Evolutionary conservation across 1,140 invertebrate species (phyloP).

Genomic region (Pseudomyrmex flavicornis): DNA sequence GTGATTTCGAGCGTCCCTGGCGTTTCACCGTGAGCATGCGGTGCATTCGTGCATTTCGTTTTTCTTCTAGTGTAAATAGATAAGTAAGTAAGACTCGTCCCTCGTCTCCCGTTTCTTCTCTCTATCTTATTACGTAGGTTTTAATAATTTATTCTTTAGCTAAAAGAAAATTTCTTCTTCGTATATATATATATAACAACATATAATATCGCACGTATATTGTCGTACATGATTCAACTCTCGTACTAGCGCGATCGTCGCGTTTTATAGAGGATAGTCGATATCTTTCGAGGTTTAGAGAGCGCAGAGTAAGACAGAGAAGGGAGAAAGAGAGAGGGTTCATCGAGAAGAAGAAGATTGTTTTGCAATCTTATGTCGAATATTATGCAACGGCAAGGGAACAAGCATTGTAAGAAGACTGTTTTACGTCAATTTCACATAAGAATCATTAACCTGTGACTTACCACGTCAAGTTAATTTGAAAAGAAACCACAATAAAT

Average conservation of each 20-base stretch:
- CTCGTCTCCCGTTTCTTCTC: slow-evolving; percentile 16
- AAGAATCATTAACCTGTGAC: slow-evolving; percentile 80
- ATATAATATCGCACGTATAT: slow-evolving; percentile 37
- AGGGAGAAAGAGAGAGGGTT: background rate
- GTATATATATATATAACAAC: slow-evolving; percentile 30
- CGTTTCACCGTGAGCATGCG: background rate
- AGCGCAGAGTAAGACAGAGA: slow-evolving; percentile 6
- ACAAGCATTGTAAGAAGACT: slow-evolving; percentile 84
- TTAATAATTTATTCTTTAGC: slow-evolving; percentile 84
- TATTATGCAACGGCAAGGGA: slow-evolving; percentile 77
- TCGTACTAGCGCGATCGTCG: slow-evolving; percentile 48
- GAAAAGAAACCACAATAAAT: slow-evolving; percentile 45
- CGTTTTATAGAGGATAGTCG: slow-evolving; percentile 31
- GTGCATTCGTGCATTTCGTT: slow-evolving; percentile 56
- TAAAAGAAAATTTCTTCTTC: slow-evolving; percentile 67
- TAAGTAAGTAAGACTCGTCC: slow-evolving; percentile 72
- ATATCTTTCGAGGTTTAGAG: slow-evolving; percentile 27
- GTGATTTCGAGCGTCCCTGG: background rate
- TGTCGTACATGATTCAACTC: slow-evolving; percentile 38
- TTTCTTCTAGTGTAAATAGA: slow-evolving; percentile 82
- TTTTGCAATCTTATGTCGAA: slow-evolving; percentile 77
- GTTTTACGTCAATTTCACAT: slow-evolving; percentile 84
- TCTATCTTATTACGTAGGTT: slow-evolving; percentile 62
- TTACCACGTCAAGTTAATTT: slow-evolving; percentile 75
- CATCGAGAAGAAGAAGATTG: slow-evolving; percentile 62